Percentiles rank a stretch among this genome's conserved stretches.
phyloP scores from a whole-genome alignment of 2,888 invertebrate genomes.

The Pteria penguin region DNA sequence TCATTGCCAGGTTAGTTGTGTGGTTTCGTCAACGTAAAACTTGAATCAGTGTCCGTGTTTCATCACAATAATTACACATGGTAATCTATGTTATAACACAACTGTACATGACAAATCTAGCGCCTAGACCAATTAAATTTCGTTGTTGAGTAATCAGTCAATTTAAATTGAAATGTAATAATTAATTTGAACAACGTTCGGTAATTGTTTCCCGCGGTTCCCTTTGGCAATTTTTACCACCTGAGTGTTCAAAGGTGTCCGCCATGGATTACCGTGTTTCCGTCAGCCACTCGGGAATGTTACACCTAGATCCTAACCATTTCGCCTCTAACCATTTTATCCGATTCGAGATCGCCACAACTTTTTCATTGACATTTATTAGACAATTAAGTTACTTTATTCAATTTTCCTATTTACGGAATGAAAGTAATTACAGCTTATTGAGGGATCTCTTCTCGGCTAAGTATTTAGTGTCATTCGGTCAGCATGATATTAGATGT shows the following conservation, averaged over 20 bases:
- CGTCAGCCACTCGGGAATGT: background rate
- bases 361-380: constrained; percentile 25
- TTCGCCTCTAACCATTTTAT: background rate
- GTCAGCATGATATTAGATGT: too few relatives aligned
- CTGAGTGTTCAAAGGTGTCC: background rate
- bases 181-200: background rate
- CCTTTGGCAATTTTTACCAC: background rate
- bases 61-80: too few relatives aligned
- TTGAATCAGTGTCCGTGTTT: too few relatives aligned
- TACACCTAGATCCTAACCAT: background rate
- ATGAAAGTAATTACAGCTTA: background rate
- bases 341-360: background rate
- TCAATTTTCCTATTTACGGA: background rate
- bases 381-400: constrained; percentile 15
- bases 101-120: too few relatives aligned
- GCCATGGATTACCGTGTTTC: background rate
- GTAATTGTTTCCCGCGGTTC: background rate
- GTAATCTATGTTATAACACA: too few relatives aligned
- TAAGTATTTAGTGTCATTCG: background rate
- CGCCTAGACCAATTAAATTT: background rate
- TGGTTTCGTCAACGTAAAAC: too few relatives aligned
- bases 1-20: too few relatives aligned
- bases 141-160: background rate
- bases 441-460: background rate
- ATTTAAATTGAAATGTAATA: background rate